A percentile compares a stretch with the other conserved stretches of the same genome.
Evolutionary conservation across 2,113 vertebrate genomes (phyloP).

Genomic region (Sorex fumeus): DNA sequence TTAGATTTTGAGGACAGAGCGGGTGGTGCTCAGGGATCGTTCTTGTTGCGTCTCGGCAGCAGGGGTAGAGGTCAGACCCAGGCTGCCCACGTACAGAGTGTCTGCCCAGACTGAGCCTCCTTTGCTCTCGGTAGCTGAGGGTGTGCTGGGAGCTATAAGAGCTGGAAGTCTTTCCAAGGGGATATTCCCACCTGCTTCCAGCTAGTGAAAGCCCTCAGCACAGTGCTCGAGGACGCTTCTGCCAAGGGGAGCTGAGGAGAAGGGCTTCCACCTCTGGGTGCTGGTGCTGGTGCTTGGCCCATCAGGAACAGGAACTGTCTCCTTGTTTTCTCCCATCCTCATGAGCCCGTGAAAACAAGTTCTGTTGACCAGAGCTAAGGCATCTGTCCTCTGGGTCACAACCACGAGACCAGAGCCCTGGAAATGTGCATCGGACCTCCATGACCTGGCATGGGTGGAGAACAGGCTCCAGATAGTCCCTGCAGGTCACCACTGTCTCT

Average conservation of each 20-base stretch:
- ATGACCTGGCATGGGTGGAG: not conserved
- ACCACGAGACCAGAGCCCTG: not conserved
- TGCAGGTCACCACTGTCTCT: not conserved
- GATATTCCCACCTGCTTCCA: too few species aligned
- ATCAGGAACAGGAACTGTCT: not conserved
- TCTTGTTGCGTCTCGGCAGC: too few species aligned
- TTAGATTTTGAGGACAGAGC: too few species aligned
- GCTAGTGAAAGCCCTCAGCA: too few species aligned
- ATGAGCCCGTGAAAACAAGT: not conserved
- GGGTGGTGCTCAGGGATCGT: too few species aligned
- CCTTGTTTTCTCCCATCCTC: not conserved
- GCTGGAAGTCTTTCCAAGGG: not conserved
- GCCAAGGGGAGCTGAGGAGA: not conserved
- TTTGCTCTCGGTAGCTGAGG: not conserved
- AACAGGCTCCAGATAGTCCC: not conserved
- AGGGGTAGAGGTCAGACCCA: too few species aligned
- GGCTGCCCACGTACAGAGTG: too few species aligned
- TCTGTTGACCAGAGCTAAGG: not conserved
- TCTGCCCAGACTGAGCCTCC: not conserved
- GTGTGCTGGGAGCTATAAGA: not conserved
- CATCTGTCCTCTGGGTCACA: not conserved
- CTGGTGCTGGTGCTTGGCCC: too few species aligned
- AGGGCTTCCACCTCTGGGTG: too few species aligned
- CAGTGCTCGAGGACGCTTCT: too few species aligned
- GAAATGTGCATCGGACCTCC: too few species aligned